Evolutionary conservation across 1,140 invertebrate genomes (phyloP), one percentile per base, ranked within the genome.

Genomic region (Zeugodacus cucurbitae): DNA sequence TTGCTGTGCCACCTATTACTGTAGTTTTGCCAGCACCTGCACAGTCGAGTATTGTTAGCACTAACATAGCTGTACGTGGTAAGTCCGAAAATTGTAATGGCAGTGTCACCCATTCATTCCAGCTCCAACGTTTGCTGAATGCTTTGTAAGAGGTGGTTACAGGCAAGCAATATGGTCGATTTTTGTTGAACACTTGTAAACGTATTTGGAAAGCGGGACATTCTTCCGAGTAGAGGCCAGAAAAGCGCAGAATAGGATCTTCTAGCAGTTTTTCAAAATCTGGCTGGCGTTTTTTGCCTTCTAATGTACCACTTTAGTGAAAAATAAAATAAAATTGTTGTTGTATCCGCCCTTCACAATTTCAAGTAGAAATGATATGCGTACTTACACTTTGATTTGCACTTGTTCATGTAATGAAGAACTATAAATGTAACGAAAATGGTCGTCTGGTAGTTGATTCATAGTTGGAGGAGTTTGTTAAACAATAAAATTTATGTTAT

Each of bases 101-200:
- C 88, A 99, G 94, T 6, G 95, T 96, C 10, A 99, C 94, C 98
- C 99, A 99, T 94, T 99, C 98, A 94, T 99, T 99, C 99, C 99
- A 99, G 93, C 97, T 98, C 97, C 98, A 99, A 91, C 98, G 94
- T 58, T 96, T 97, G 59, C 96, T 97, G 91, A 99, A 99, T 37
- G 97, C 95, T 94, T 99, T 99, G 91, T 99, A 99, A 3, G 98
- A 96, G 34, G 98, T 99, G 62, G 96, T 96, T 41, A 99, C 96
- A 22, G 98, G 98, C 87, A 99, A 94, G 54, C 97, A 97, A 5
- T 99, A 94, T 1, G 97, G 96, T 89, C 96, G 95, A 85, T 96
- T 97, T 93, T 98, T 96, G 89, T 97, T 96, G 94, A 96, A 97
- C 1, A 99, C 95, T 94, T 99, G 97, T 90, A 98, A 96, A 10